Conservation (phyloP, 1,140 invertebrate species). For the Nymphalis io region DNA sequence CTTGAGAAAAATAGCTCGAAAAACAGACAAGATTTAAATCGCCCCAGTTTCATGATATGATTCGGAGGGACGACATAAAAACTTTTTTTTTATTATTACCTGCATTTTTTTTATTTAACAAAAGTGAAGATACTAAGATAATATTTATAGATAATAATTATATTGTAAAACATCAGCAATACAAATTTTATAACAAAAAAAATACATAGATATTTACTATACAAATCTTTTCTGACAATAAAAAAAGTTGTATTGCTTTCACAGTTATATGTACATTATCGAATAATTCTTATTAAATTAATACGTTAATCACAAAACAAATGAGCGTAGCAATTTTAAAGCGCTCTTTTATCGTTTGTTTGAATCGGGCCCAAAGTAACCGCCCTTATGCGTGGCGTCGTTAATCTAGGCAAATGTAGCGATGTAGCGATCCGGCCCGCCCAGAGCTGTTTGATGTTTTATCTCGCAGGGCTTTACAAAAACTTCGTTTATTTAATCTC, state of each 20-base stretch:
- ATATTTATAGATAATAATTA: too few relatives aligned
- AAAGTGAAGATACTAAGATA: too few relatives aligned
- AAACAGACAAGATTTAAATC: constrained; percentile 74
- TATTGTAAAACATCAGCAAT: too few relatives aligned
- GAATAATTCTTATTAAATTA: too few relatives aligned
- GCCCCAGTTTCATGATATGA: constrained; percentile 45
- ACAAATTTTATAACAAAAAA: too few relatives aligned
- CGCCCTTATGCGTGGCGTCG: constrained; percentile 50
- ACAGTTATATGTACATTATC: too few relatives aligned
- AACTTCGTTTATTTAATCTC: constrained; percentile 64
- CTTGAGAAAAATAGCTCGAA: constrained; percentile 79
- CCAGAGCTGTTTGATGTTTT: constrained; percentile 62
- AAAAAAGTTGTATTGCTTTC: too few relatives aligned
- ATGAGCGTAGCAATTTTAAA: background rate
- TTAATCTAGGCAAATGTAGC: constrained; percentile 68
- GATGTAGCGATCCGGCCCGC: constrained; percentile 39
- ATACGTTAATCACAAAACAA: too few relatives aligned
- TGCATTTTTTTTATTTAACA: too few relatives aligned
- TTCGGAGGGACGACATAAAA: constrained; percentile 9
- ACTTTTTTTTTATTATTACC: background rate
- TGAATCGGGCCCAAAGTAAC: constrained; percentile 42
- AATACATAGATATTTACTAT: too few relatives aligned
- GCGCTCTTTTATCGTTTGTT: constrained; percentile 25
- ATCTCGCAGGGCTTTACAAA: constrained; percentile 51
- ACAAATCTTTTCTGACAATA: too few relatives aligned